Percentiles rank a stretch among this genome's conserved stretches.
Conservation (phyloP, 37 sponge, comb jelly and placozoan genomes). For the Mnemiopsis leidyi region DNA sequence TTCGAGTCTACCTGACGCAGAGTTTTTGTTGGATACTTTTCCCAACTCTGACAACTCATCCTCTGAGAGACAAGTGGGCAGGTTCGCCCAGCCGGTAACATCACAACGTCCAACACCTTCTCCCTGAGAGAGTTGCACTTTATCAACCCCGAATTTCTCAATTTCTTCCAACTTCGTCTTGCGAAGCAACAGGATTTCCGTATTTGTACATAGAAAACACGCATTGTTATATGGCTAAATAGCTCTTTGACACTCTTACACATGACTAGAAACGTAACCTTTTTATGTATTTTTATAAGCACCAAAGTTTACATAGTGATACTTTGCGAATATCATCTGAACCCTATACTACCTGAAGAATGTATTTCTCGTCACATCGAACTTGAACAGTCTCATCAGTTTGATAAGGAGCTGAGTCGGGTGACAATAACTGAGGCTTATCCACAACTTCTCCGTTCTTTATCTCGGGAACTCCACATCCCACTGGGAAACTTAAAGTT, state of each 20-base stretch:
- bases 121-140: too few species aligned
- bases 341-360: neutral
- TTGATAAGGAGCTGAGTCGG: neutral
- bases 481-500: neutral
- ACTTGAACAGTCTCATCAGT: neutral
- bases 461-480: neutral
- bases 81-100: neutral
- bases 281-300: too few species aligned
- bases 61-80: neutral
- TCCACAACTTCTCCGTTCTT: neutral
- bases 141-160: too few species aligned
- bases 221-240: too few species aligned
- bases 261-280: too few species aligned
- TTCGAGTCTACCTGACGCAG: neutral
- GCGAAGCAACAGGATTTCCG: too few species aligned
- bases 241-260: too few species aligned
- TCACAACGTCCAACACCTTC: neutral
- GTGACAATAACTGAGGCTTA: neutral
- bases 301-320: too few species aligned
- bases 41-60: neutral
- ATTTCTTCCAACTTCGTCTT: too few species aligned
- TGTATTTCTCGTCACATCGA: neutral
- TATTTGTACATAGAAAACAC: too few species aligned
- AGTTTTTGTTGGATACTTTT: neutral
- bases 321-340: too few species aligned